These are phyloP conservation scores for Coenobita brevimanus DNA, from an alignment of 1,140 invertebrate genomes.

Conservation along the genomic window DNA sequence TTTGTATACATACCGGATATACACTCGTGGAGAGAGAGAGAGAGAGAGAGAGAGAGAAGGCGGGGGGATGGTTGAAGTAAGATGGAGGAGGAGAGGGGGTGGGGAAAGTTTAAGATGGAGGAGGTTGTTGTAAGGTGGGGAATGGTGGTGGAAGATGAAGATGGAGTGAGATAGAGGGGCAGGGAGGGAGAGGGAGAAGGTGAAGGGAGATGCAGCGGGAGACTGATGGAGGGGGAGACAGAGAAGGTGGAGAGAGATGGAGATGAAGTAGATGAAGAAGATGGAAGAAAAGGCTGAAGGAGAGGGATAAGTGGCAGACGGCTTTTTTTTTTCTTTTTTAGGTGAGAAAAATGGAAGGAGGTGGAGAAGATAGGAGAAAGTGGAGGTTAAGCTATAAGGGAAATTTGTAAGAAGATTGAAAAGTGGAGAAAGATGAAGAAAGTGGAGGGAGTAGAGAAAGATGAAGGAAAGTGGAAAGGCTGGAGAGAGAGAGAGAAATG, in stretches of 20 bases:
- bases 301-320: background rate
- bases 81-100: background rate
- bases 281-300: background rate
- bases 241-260: background rate
- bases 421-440: background rate
- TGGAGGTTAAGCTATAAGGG: background rate
- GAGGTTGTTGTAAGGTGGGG: too few relatives aligned
- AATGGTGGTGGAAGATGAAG: too few relatives aligned
- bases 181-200: background rate
- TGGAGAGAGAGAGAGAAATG: background rate
- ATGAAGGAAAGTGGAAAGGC: too few relatives aligned
- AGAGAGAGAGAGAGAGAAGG: background rate
- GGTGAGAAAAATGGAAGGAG: background rate
- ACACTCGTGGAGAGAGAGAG: slow-evolving; percentile 18
- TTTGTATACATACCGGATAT: background rate
- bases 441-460: background rate
- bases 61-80: background rate
- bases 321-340: too few relatives aligned
- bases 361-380: background rate
- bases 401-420: background rate
- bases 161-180: background rate
- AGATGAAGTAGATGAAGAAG: background rate
- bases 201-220: background rate
- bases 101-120: background rate
- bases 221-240: background rate